Base-by-base conservation (phyloP, 37 sponge, comb jelly and placozoan species). In the Tethya wilhelma region DNA sequence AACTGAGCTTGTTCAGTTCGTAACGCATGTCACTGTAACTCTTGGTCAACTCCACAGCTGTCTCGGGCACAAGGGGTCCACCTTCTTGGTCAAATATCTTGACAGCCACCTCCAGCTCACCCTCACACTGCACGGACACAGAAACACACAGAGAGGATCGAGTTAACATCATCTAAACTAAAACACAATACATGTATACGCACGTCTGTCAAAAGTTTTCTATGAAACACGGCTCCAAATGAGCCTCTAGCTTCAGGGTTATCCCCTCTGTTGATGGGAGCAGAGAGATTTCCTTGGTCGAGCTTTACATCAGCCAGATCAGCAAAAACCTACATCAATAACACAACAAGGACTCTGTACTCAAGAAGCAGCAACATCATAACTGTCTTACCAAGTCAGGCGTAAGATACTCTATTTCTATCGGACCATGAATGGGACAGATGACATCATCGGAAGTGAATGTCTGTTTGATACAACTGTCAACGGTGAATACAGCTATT, bases 11-110 rank as follows among this genome's bases (percentile, higher is more conserved):
- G 77, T 83, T 84, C 58, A 92, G 39, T 64, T 92, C 93, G 38
- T 78, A 78, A 0, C 93, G 79, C 89, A 87, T 92, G 58, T 88
- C 80, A 4, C 67, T 45, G 69, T 92, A 92, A 59, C 71, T 74
- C 28, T 57, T 65, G 4, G 73, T 63, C 29, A 89, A 64, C 25
- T 89, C 89, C 20, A 32, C 37, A 42, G 73, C 59, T n/a, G 30
- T 42, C 42, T 69, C 36, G 4, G 56, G 66, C 74, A 70, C 34
- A 30, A 20, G 20, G 29, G 32, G 29, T 0, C 41, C 70, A 19
- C 14, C 30, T 22, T 89, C 90, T 41, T 66, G 71, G 29, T 70
- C 69, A 66, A 83, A 83, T 46, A 80, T 44, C 67, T 89, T 89
- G 44, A 84, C 79, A 33, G 90, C 90, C 40, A 83, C 90, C 5